Evolutionary conservation across 2,797 vertebrate species (phyloP), one percentile per base, ranked within the genome.

Genomic region (Falco naumanni): DNA sequence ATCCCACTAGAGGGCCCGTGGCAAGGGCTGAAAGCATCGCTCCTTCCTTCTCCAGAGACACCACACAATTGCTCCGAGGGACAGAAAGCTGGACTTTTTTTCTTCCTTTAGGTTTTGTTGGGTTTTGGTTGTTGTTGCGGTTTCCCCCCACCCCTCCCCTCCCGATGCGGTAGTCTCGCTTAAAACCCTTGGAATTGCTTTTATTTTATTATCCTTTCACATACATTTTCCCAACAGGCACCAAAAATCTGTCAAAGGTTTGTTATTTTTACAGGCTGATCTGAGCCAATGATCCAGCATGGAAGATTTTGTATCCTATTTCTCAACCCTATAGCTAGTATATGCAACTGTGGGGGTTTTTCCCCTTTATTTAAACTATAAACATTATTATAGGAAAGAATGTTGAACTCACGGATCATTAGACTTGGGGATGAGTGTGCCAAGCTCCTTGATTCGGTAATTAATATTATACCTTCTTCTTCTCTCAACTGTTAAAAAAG

Each of bases 391-490:
- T 57, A 95, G 72, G 91, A 98, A 97, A 96, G 77, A 96, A 48
- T 96, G 61, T 77, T 96, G 86, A 96, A 99, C 99, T 99, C 98
- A 99, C 99, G 99, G 99, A 98, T 99, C 99, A 95, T 99, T 99
- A 85, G 99, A 99, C 97, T 99, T 99, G 93, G 99, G 99, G 98
- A 99, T 99, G 97, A 99, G 99, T 17, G 99, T 99, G 96, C 99
- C 99, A 97, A 99, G 98, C 96, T 99, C 99, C 97, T 99, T 99
- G 97, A 99, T 99, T 98, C 99, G 98, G 98, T 99, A 99, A 98
- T 99, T 99, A 97, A 99, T 99, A 98, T 99, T 99, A 98, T 99
- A 99, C 97, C 99, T 98, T 93, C 99, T 98, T 97, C 99, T 98
- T 98, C 99, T 98, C 98, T 99, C 99, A 98, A 99, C 99, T 99